Evolutionary conservation across 2,113 vertebrate genomes (phyloP).

Genomic region (Pelecanoides urinatrix): DNA sequence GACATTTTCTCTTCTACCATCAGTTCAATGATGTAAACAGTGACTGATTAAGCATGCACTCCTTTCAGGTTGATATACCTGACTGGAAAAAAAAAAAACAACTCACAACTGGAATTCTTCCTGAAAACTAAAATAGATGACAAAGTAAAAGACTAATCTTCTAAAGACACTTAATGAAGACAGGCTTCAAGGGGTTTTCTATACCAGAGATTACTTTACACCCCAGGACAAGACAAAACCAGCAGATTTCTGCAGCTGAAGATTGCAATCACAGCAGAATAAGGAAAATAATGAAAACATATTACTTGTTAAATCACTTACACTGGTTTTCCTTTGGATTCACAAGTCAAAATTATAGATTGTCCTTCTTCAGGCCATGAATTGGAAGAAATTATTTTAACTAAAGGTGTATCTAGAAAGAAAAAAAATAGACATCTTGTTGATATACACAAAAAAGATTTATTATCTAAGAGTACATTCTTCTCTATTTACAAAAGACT

Average conservation of each 20-base stretch:
- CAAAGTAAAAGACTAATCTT: slow-evolving; percentile 60
- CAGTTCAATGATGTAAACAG: slow-evolving; percentile 41
- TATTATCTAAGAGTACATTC: slow-evolving; percentile 10
- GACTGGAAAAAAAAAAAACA: neutral
- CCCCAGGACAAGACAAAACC: slow-evolving; percentile 41
- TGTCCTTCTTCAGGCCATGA: slow-evolving; percentile 95
- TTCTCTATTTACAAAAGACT: neutral
- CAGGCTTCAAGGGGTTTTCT: slow-evolving; percentile 56
- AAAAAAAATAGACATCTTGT: slow-evolving; percentile 56
- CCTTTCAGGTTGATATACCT: slow-evolving; percentile 46
- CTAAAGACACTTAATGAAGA: slow-evolving; percentile 62
- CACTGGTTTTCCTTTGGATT: slow-evolving; percentile 96
- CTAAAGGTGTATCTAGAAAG: slow-evolving; percentile 89
- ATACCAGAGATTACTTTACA: slow-evolving; percentile 44
- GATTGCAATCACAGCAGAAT: slow-evolving; percentile 53
- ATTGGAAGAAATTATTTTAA: slow-evolving; percentile 89
- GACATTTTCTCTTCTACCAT: slow-evolving; percentile 17
- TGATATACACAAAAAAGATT: slow-evolving; percentile 35
- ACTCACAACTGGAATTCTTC: slow-evolving; percentile 51
- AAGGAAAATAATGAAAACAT: slow-evolving; percentile 49
- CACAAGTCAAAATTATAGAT: slow-evolving; percentile 94
- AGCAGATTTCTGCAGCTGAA: slow-evolving; percentile 50
- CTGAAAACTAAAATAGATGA: slow-evolving; percentile 58
- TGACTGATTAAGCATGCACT: slow-evolving; percentile 30
- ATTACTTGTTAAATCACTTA: slow-evolving; percentile 81